phyloP scores from a whole-genome alignment of 2,797 vertebrate genomes.

The Morus bassanus region DNA sequence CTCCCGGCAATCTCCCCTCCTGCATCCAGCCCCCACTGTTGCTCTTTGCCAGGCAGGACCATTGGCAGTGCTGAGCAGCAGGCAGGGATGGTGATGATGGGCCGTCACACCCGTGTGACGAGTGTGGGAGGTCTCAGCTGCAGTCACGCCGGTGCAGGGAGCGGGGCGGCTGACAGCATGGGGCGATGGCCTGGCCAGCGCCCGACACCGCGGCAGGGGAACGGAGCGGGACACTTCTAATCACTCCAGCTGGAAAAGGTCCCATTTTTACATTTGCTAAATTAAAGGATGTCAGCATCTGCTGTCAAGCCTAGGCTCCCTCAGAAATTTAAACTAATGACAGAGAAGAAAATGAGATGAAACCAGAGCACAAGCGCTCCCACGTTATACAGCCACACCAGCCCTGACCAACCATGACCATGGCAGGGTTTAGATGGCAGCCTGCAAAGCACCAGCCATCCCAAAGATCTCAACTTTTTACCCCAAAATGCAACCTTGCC shows the following conservation, averaged over 20 bases:
- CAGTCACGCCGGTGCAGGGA: neutral
- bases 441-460: neutral
- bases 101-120: constrained; percentile 6
- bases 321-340: constrained; percentile 49
- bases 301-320: constrained; percentile 39
- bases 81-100: neutral
- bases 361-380: neutral
- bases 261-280: constrained; percentile 47
- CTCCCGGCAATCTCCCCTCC: neutral
- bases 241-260: constrained; percentile 21
- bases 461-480: neutral
- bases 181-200: neutral
- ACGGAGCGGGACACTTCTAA: neutral
- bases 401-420: neutral
- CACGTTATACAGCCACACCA: neutral
- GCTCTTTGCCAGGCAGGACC: neutral
- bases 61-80: neutral
- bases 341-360: constrained; percentile 14
- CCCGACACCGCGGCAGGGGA: neutral
- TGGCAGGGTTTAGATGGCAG: neutral
- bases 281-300: constrained; percentile 26
- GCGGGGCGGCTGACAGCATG: fast-evolving
- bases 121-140: constrained; percentile 35
- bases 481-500: neutral
- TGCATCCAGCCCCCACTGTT: neutral